phyloP scores from a whole-genome alignment of 2,797 vertebrate species.

The Megalops cyprinoides region DNA sequence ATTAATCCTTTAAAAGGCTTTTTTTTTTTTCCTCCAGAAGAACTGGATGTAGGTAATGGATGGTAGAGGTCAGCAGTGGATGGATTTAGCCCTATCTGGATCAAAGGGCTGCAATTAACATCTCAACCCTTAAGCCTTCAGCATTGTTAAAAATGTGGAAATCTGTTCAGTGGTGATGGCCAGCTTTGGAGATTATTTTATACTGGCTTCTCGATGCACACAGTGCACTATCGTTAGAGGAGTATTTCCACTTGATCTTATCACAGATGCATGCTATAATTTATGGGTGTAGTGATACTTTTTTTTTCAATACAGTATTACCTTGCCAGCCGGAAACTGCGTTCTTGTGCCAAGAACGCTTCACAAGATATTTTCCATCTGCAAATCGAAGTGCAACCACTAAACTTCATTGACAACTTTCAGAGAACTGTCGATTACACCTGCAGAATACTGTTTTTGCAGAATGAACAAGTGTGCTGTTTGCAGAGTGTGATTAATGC shows the following conservation, averaged over 20 bases:
- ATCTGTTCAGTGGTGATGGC: slow-evolving; percentile 25
- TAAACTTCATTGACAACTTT: not conserved
- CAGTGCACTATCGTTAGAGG: not conserved
- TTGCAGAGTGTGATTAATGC: too few species aligned
- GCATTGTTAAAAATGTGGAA: slow-evolving; percentile 46
- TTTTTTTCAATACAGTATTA: not conserved
- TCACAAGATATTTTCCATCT: not conserved
- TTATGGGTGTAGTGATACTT: not conserved
- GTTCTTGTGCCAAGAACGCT: not conserved
- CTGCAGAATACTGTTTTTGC: not conserved
- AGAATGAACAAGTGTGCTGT: too few species aligned
- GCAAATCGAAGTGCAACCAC: not conserved
- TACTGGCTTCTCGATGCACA: slow-evolving; percentile 15
- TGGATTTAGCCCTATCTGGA: slow-evolving; percentile 51
- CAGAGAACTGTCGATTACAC: not conserved
- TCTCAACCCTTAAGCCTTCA: slow-evolving; percentile 48
- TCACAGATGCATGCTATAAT: slow-evolving; percentile 12
- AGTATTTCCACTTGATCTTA: slow-evolving; percentile 31
- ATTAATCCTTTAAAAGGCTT: slow-evolving; percentile 72
- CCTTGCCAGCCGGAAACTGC: not conserved
- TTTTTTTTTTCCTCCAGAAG: slow-evolving; percentile 28
- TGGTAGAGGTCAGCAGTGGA: slow-evolving; percentile 53
- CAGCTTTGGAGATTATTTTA: slow-evolving; percentile 31
- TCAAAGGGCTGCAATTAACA: slow-evolving; percentile 63
- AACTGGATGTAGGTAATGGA: slow-evolving; percentile 45